phyloP scores from a whole-genome alignment of 2,888 invertebrate species.

The Pollenia amentaria region DNA sequence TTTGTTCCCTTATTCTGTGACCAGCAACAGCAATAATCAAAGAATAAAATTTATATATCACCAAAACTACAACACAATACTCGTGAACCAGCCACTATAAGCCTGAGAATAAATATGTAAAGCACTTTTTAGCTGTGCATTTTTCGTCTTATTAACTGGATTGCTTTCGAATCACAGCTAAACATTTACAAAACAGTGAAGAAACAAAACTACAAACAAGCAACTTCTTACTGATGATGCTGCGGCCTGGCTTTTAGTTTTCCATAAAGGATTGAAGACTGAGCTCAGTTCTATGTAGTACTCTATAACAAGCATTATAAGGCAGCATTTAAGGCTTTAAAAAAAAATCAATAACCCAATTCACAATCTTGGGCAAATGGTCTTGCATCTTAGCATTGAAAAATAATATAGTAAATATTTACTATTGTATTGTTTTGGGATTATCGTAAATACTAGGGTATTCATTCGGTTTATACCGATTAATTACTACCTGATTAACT shows the following conservation, averaged over 20 bases:
- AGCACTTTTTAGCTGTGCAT: slow-evolving; percentile 33
- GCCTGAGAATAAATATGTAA: slow-evolving; percentile 39
- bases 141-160: slow-evolving; percentile 62
- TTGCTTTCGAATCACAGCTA: slow-evolving; percentile 63
- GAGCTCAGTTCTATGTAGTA: neutral
- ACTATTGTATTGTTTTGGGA: too few relatives aligned
- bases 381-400: too few relatives aligned
- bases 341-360: slow-evolving; percentile 3
- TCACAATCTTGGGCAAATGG: too few relatives aligned
- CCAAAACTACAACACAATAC: slow-evolving; percentile 23
- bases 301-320: neutral
- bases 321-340: neutral
- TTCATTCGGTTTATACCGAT: too few relatives aligned
- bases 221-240: neutral
- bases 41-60: slow-evolving; percentile 34
- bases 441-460: too few relatives aligned
- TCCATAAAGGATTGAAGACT: neutral
- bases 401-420: too few relatives aligned
- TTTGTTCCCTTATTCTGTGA: slow-evolving; percentile 30
- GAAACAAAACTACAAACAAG: slow-evolving; percentile 21
- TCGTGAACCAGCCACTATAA: slow-evolving; percentile 40
- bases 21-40: slow-evolving; percentile 20
- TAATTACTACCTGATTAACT: too few relatives aligned
- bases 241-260: neutral
- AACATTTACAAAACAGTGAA: slow-evolving; percentile 48